Base-by-base conservation (phyloP, 2,888 invertebrate species). In the Agrilus biguttatus region DNA sequence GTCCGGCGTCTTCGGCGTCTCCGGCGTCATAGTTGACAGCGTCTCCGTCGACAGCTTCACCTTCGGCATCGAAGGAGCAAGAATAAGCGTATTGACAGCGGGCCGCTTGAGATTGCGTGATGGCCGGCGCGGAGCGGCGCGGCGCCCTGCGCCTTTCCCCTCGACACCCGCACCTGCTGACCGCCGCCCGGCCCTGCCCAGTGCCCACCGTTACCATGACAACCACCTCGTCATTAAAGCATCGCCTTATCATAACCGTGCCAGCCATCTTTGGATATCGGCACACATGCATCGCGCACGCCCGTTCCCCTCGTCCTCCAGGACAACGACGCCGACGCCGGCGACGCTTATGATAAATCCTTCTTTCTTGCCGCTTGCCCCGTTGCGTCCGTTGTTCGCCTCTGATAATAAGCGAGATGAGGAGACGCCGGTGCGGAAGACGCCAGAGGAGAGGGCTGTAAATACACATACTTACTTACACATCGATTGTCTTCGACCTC, bases 241-340 rank as follows among this genome's bases (percentile, higher is more conserved):
- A 68, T 69, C 69, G 68, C 68, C 69, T 70, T 69, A 70, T 70
- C 70, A 70, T 70, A 70, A 70, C 69, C 69, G 66, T 66, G 66
- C 60, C 65, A 62, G 64, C 65, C 65, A 65, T 65, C 63, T 65
- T 65, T 63, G 63, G 65, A 60, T 61, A 63, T 63, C 62, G 55
- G 59, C 55, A 59, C 57, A 55, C 51, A 53, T 53, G 55, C 47
- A 53, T 50, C 49, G 50, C 53, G 50, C 54, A 51, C 47, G 50
- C 50, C 45, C 47, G 41, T 47, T 38, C 40, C 43, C 40, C 37
- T 21, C 17, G 23, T 45, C 39, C 33, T 17, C 23, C 36, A 36
- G 37, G 33, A n/a, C 37, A 5, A 21, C 36, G 17, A 36, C 37
- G n/a, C 21, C 14, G 19, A 2, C 19, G 32, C n/a, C 23, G 28